These are phyloP conservation scores for Nothobranchius kuhntae DNA, from an alignment of 2,113 vertebrate genomes.

Conservation along the genomic window DNA sequence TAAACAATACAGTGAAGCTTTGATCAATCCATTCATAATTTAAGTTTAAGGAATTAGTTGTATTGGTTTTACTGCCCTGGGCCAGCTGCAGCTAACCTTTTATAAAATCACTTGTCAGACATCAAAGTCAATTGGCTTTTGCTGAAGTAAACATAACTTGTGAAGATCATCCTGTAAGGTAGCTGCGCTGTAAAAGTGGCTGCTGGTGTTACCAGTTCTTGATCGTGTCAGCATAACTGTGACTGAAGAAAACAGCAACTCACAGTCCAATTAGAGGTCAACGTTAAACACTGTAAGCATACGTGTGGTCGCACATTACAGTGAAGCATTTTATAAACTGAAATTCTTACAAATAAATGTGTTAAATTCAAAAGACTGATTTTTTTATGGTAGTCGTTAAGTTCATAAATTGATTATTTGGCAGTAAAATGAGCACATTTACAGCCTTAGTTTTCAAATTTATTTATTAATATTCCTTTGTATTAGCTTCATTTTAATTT, in stretches of 20 bases:
- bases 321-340: neutral
- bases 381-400: neutral
- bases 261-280: neutral
- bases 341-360: conserved; percentile 3
- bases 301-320: neutral
- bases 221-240: neutral
- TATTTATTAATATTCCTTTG: neutral
- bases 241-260: neutral
- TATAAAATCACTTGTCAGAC: neutral
- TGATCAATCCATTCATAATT: conserved; percentile 5
- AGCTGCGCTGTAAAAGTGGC: neutral
- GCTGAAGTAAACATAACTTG: neutral
- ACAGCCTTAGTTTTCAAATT: neutral
- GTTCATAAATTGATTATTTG: neutral
- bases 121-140: neutral
- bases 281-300: neutral
- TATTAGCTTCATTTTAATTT: no score
- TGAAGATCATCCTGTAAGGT: neutral
- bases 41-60: neutral
- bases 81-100: neutral
- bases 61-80: neutral
- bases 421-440: neutral
- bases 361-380: neutral
- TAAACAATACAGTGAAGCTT: conserved; percentile 27
- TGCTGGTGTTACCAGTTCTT: neutral